phyloP scores from a whole-genome alignment of 2,888 invertebrate genomes.

The Eupithecia exiguata region DNA sequence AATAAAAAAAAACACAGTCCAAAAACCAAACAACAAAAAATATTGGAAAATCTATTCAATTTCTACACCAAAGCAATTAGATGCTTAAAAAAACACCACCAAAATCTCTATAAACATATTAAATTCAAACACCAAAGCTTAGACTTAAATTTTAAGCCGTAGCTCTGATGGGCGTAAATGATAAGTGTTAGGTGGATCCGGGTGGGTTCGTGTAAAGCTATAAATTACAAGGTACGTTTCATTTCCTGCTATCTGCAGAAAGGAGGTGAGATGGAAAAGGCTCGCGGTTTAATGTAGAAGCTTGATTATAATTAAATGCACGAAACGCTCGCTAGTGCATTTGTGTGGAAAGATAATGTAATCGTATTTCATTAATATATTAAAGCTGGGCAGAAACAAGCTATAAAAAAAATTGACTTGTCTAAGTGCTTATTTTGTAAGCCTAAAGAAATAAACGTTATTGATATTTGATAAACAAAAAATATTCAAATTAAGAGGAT shows the following conservation, averaged over 20 bases:
- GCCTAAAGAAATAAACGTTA: too few species aligned
- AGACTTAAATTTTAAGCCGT: conserved; percentile 22
- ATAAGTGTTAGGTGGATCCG: conserved; percentile 75
- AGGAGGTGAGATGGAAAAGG: conserved; percentile 44
- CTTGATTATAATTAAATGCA: conserved; percentile 34
- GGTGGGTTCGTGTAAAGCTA: conserved; percentile 65
- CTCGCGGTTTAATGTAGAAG: conserved; percentile 44
- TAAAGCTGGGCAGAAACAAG: neutral
- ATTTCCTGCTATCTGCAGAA: conserved; percentile 75
- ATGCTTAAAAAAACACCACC: neutral
- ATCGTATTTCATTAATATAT: neutral
- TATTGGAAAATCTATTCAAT: neutral
- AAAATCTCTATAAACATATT: conserved; percentile 11
- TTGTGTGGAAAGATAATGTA: neutral
- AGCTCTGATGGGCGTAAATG: conserved; percentile 68
- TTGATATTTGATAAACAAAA: too few species aligned
- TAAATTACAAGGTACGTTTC: conserved; percentile 78
- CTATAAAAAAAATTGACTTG: too few species aligned
- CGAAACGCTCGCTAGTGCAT: conserved; percentile 6
- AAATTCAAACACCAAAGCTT: conserved; percentile 15
- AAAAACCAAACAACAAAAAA: neutral
- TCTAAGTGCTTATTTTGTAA: too few species aligned
- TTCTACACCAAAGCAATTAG: neutral
- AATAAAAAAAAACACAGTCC: too few species aligned
- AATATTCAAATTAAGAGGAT: neutral